Evolutionary conservation across 2,888 invertebrate species (phyloP).

Genomic region (Eurois occulta): DNA sequence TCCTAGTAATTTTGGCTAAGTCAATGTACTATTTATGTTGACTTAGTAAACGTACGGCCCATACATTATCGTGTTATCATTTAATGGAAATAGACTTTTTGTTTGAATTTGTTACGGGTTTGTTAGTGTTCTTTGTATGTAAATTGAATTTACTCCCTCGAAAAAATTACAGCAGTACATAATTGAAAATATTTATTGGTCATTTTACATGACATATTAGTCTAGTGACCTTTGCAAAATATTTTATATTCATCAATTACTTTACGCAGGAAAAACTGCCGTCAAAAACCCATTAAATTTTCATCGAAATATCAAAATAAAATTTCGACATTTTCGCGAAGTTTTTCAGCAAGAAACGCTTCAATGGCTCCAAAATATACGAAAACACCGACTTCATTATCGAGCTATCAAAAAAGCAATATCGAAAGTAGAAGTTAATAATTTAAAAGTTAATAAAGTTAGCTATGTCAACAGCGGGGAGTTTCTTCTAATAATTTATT

Average conservation of each 20-base stretch:
- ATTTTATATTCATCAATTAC: conserved; percentile 17
- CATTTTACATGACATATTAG: not conserved
- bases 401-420: conserved; percentile 25
- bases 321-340: conserved; percentile 8
- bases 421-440: conserved; percentile 37
- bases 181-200: not conserved
- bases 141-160: not conserved
- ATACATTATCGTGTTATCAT: conserved; percentile 5
- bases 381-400: conserved; percentile 30
- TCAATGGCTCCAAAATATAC: conserved; percentile 4
- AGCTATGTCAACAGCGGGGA: conserved; percentile 34
- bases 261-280: conserved; percentile 3
- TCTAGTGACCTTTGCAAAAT: not conserved
- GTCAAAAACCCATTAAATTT: conserved; percentile 15
- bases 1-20: not conserved
- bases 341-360: not conserved
- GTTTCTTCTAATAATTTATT: conserved; percentile 32
- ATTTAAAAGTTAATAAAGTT: conserved; percentile 47
- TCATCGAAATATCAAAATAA: conserved; percentile 11
- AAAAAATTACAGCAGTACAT: not conserved
- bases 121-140: conserved; percentile 3
- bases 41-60: not conserved
- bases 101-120: not conserved
- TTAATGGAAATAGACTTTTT: conserved; percentile 26
- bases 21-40: conserved; percentile 23